These are phyloP conservation scores for Engraulis encrasicolus DNA, from an alignment of 2,113 vertebrate genomes.

Conservation along the genomic window DNA sequence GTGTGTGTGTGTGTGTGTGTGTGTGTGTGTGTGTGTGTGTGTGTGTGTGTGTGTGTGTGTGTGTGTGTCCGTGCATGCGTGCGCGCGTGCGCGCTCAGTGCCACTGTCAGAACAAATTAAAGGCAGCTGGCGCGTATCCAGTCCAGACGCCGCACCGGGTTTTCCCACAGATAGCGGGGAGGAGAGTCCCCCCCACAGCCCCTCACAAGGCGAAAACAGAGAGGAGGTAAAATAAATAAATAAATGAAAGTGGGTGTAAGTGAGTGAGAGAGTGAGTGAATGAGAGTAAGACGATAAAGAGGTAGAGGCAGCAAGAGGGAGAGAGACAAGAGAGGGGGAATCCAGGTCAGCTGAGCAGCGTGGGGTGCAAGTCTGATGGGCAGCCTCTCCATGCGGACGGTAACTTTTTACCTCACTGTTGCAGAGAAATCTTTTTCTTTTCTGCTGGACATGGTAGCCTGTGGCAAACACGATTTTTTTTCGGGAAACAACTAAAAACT, in stretches of 20 bases:
- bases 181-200: slow-evolving; percentile 20
- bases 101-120: neutral
- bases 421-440: neutral
- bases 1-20: neutral
- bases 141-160: slow-evolving; percentile 65
- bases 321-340: neutral
- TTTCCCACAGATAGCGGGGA: slow-evolving; percentile 66
- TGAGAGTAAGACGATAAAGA: neutral
- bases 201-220: neutral
- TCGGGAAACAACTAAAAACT: neutral
- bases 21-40: neutral
- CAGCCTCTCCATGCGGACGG: neutral
- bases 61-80: too few relatives aligned
- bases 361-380: neutral
- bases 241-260: neutral
- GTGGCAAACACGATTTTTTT: neutral
- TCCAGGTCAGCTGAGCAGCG: neutral
- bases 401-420: neutral
- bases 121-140: slow-evolving; percentile 65
- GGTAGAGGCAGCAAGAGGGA: neutral
- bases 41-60: neutral
- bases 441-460: neutral
- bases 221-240: neutral
- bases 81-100: neutral
- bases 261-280: neutral